Percentiles rank a stretch among this genome's conserved stretches.
Conservation (phyloP, 92 coral and sea anemone species). For the Epizoanthus stellaris region DNA sequence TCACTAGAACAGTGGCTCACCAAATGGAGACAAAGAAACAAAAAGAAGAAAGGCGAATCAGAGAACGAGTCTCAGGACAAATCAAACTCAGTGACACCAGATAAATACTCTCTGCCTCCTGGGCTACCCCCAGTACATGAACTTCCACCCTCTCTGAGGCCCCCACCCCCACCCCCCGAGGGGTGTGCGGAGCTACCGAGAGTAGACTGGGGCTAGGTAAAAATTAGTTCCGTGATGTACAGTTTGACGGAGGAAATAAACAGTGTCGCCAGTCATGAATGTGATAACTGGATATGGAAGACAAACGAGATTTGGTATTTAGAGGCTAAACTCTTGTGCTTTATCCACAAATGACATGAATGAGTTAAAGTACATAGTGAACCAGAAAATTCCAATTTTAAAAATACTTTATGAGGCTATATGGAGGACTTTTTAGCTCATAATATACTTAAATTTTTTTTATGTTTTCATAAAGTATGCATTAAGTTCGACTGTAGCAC, state of each 20-base stretch:
- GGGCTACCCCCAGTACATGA: conserved; percentile 84
- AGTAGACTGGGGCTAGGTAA: conserved; percentile 84
- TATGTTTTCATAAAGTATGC: no score
- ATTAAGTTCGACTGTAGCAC: no score
- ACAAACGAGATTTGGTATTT: no score
- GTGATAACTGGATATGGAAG: no score
- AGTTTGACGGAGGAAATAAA: neutral
- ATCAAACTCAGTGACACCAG: conserved; percentile 24
- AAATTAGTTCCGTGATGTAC: neutral
- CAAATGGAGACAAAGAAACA: conserved; percentile 77
- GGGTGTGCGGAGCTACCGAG: conserved; percentile 76
- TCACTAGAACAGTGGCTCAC: conserved; percentile 80
- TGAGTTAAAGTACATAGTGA: no score
- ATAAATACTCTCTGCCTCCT: conserved; percentile 73
- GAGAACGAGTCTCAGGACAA: conserved; percentile 49
- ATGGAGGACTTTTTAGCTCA: no score
- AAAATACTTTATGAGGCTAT: no score
- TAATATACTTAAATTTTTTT: no score
- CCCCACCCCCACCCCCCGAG: conserved; percentile 89
- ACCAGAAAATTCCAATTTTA: no score
- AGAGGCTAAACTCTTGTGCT: no score
- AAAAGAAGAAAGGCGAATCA: conserved; percentile 43
- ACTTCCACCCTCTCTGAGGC: conserved; percentile 90
- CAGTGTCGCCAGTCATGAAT: neutral
- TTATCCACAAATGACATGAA: no score